Percentiles rank a stretch among this genome's conserved stretches.
Evolutionary conservation across 53 echinoderm and acorn worm species (phyloP).

Genomic region (Actinopyga echinites): DNA sequence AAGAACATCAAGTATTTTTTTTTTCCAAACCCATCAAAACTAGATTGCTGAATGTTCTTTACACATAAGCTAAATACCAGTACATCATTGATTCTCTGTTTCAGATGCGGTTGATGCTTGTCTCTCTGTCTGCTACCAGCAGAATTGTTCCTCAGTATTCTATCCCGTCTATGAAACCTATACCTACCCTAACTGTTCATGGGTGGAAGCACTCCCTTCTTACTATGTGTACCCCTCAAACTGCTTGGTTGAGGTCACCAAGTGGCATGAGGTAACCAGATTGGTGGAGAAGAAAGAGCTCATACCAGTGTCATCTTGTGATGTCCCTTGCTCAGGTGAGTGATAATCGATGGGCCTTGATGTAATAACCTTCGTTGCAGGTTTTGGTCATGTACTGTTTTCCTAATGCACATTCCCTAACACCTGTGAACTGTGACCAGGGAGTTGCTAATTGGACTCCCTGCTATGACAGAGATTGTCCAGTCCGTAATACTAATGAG

Average conservation of each 20-base stretch:
- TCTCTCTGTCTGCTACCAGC: conserved; percentile 26
- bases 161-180: background rate
- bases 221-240: conserved; percentile 44
- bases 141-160: conserved; percentile 27
- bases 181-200: conserved; percentile 35
- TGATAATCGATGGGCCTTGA: too few species aligned
- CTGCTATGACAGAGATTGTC: too few species aligned
- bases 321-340: conserved; percentile 61
- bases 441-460: too few species aligned
- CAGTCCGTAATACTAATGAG: too few species aligned
- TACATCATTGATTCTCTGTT: background rate
- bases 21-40: too few species aligned
- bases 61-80: background rate
- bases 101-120: conserved; percentile 20
- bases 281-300: conserved; percentile 21
- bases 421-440: too few species aligned
- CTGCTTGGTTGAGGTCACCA: conserved; percentile 47
- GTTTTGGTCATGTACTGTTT: too few species aligned
- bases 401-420: too few species aligned
- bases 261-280: conserved; percentile 56
- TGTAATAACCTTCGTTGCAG: background rate
- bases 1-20: too few species aligned
- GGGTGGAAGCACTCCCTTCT: conserved; percentile 22
- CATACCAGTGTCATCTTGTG: conserved; percentile 57
- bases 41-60: too few species aligned